Percentiles rank a stretch among this genome's conserved stretches.
Evolutionary conservation across 2,797 vertebrate genomes (phyloP).

Genomic region (Xiphophorus birchmanni): DNA sequence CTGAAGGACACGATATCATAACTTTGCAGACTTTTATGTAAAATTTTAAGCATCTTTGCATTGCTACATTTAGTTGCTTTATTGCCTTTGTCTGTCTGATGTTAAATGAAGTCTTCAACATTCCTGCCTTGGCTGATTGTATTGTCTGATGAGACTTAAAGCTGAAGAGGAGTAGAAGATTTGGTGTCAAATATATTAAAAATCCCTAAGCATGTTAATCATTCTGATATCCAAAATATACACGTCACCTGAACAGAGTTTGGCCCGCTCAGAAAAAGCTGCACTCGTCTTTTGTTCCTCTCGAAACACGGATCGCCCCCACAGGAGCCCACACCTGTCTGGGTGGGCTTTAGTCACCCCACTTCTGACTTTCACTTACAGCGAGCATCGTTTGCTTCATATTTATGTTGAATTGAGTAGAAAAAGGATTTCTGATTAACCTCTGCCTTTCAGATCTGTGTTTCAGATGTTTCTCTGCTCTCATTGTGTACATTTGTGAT

Average conservation of each 20-base stretch:
- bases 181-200: conserved; percentile 17
- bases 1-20: conserved; percentile 19
- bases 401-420: conserved; percentile 16
- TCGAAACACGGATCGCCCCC: conserved; percentile 9
- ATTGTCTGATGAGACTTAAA: conserved; percentile 36
- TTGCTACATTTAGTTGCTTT: conserved; percentile 25
- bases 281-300: not conserved
- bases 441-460: conserved; percentile 68
- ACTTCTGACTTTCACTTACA: not conserved
- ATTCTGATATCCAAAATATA: not conserved
- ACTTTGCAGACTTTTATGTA: conserved; percentile 14
- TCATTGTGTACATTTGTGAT: conserved; percentile 30
- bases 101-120: conserved; percentile 59
- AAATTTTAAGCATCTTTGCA: conserved; percentile 20
- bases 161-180: conserved; percentile 24
- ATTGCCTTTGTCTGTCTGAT: conserved; percentile 24
- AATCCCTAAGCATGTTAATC: not conserved
- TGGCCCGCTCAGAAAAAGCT: not conserved
- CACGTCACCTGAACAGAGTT: conserved; percentile 2
- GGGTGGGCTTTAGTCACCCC: conserved; percentile 45
- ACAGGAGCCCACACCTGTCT: not conserved
- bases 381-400: conserved; percentile 19
- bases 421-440: conserved; percentile 26
- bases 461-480: conserved; percentile 59
- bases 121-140: conserved; percentile 58